phyloP scores from a whole-genome alignment of 2,888 invertebrate species.

The Caenorhabditis sinica region DNA sequence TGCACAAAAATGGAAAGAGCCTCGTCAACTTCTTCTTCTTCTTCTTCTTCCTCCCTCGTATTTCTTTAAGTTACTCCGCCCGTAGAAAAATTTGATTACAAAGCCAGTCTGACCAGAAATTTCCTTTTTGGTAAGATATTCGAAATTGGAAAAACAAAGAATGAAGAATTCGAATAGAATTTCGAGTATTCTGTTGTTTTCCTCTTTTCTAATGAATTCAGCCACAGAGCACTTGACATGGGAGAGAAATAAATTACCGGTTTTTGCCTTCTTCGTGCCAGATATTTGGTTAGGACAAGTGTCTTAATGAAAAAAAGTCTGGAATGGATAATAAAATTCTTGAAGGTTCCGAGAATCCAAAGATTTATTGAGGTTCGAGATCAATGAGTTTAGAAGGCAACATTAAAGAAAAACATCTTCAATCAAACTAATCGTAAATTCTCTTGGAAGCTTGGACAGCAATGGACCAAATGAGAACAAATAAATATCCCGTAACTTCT shows the following conservation, averaged over 20 bases:
- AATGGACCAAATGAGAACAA: constrained; percentile 22
- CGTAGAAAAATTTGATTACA: constrained; percentile 18
- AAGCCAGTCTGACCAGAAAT: constrained; percentile 1
- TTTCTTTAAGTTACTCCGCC: constrained; percentile 3
- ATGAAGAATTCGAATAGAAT: not conserved
- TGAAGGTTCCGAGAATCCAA: not conserved
- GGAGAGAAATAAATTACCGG: not conserved
- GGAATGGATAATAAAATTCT: not conserved
- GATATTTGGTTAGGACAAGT: not conserved
- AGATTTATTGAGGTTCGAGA: not conserved
- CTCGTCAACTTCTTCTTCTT: not conserved
- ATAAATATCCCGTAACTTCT: constrained; percentile 32
- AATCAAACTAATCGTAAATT: constrained; percentile 1
- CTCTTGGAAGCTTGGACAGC: not conserved
- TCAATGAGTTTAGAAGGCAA: not conserved
- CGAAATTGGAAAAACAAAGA: not conserved
- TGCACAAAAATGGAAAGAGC: constrained; percentile 26
- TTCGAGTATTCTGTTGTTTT: constrained; percentile 1
- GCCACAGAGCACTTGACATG: not conserved
- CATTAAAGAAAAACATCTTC: constrained; percentile 21
- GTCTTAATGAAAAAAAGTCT: not conserved
- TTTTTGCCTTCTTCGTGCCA: not conserved
- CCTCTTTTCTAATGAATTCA: not conserved
- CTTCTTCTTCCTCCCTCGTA: not conserved
- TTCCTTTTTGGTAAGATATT: constrained; percentile 9